Evolutionary conservation across 2,113 vertebrate genomes (phyloP).

Genomic region (Tragelaphus scriptus): DNA sequence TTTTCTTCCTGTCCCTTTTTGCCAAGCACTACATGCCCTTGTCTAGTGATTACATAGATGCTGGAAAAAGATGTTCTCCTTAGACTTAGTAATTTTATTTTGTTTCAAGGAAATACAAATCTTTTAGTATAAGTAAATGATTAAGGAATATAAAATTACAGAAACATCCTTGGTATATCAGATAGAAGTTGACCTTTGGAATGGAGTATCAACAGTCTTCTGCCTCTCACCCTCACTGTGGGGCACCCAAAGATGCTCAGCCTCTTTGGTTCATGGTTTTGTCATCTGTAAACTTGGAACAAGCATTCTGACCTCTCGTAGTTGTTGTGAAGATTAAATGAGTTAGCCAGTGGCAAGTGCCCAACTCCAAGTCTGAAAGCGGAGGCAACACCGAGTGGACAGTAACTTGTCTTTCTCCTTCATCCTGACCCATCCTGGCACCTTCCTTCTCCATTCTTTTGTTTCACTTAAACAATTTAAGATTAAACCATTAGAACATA

Average conservation of each 20-base stretch:
- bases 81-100: conserved; percentile 7
- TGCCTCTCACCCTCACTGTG: background rate
- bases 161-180: background rate
- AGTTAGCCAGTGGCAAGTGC: background rate
- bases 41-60: conserved; percentile 11
- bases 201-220: background rate
- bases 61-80: conserved; percentile 7
- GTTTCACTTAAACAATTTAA: background rate
- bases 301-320: background rate
- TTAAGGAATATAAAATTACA: background rate
- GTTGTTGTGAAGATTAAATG: background rate
- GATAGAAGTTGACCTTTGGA: background rate
- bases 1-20: conserved; percentile 35
- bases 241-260: background rate
- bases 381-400: background rate
- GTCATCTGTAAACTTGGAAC: background rate
- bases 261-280: background rate
- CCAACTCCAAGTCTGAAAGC: background rate
- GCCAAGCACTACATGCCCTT: conserved; percentile 14
- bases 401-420: background rate
- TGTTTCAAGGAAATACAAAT: conserved; percentile 14
- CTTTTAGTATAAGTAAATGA: background rate
- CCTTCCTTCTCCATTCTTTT: background rate
- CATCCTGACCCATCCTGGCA: background rate
- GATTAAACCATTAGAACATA: background rate